Evolutionary conservation across 2,797 vertebrate genomes (phyloP).

Genomic region (Hippopotamyrus pictus): DNA sequence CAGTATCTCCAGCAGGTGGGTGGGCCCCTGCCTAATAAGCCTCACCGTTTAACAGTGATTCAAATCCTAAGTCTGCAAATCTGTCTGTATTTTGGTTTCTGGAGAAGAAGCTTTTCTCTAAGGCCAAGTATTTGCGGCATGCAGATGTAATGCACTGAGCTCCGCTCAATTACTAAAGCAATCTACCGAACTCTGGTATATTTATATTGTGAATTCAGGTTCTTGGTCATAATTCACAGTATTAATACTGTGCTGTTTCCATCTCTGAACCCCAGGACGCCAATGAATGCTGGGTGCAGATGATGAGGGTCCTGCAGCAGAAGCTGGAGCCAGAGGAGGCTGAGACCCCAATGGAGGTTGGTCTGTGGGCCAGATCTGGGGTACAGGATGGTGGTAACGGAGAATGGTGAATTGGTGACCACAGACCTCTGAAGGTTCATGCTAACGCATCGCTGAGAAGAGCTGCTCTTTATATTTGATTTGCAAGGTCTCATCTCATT

Average conservation of each 20-base stretch:
- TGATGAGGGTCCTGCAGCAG: slow-evolving; percentile 96
- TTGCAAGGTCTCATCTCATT: not conserved
- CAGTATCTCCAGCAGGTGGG: slow-evolving; percentile 96
- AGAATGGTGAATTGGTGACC: not conserved
- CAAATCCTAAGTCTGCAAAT: too few relatives aligned
- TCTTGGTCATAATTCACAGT: not conserved
- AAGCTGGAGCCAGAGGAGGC: slow-evolving; percentile 83
- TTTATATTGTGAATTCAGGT: not conserved
- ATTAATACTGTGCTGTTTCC: not conserved
- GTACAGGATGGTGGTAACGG: not conserved
- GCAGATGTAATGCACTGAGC: not conserved
- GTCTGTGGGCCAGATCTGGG: not conserved
- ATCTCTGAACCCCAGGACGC: slow-evolving; percentile 73
- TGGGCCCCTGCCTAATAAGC: not conserved
- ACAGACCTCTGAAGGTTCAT: not conserved
- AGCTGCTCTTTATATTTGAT: not conserved
- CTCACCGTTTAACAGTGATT: not conserved
- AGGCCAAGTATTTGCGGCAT: not conserved
- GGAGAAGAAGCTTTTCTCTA: not conserved
- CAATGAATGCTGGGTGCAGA: slow-evolving; percentile 95
- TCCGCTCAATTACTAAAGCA: not conserved
- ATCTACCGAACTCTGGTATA: not conserved
- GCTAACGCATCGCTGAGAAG: not conserved
- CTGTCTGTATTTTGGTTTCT: not conserved
- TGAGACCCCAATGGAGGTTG: slow-evolving; percentile 84